A percentile compares a stretch with the other conserved stretches of the same genome.
Conservation (phyloP, 1,140 invertebrate genomes). For the Armadillidium nasatum region DNA sequence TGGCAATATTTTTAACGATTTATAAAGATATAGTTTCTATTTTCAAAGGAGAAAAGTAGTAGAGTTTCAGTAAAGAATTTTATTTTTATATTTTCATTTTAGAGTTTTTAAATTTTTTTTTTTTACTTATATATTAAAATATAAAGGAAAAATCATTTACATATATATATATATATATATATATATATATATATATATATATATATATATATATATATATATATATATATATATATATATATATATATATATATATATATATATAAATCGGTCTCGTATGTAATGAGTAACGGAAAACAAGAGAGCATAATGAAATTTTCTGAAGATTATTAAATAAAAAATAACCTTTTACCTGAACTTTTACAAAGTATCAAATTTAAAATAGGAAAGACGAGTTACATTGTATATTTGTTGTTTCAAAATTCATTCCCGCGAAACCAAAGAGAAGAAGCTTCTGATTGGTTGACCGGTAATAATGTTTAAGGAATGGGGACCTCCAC, state of each 20-base stretch:
- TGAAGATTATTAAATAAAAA: neutral
- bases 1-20: too few relatives aligned
- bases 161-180: too few relatives aligned
- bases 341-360: neutral
- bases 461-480: neutral
- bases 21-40: too few relatives aligned
- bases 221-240: neutral
- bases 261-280: neutral
- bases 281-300: neutral
- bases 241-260: constrained; percentile 10
- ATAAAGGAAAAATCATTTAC: too few relatives aligned
- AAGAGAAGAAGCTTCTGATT: neutral
- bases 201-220: too few relatives aligned
- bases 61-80: too few relatives aligned
- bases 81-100: too few relatives aligned
- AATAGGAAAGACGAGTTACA: neutral
- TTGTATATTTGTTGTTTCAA: neutral
- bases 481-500: neutral
- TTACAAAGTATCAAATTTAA: constrained; percentile 1
- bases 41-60: too few relatives aligned
- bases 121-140: too few relatives aligned
- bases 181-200: too few relatives aligned
- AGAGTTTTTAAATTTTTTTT: too few relatives aligned
- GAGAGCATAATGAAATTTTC: neutral
- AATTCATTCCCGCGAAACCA: neutral